Evolutionary conservation across 2,888 invertebrate genomes (phyloP).

Genomic region (Himalopsyche anomala): DNA sequence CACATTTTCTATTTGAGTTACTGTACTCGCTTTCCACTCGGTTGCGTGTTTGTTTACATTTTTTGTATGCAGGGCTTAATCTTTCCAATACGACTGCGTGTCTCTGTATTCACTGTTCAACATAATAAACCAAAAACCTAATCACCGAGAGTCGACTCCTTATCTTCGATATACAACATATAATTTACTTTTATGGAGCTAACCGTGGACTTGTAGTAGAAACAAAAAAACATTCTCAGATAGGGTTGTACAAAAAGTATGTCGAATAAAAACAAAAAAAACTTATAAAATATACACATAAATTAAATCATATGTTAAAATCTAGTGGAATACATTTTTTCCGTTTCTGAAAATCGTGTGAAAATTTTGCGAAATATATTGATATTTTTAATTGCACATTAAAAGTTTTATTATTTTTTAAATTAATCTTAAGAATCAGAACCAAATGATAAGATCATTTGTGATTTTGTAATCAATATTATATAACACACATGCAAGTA

Average conservation of each 20-base stretch:
- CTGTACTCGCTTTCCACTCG: conserved; percentile 32
- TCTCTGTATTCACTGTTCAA: conserved; percentile 54
- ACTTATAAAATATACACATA: conserved; percentile 27
- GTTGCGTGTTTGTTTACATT: conserved; percentile 57
- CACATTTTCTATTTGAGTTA: neutral
- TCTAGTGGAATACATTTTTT: too few species aligned
- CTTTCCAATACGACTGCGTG: conserved; percentile 56
- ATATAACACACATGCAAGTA: too few species aligned
- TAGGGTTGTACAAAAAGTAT: conserved; percentile 52
- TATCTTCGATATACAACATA: conserved; percentile 64
- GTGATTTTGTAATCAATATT: too few species aligned
- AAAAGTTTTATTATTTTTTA: too few species aligned
- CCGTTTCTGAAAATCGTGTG: too few species aligned
- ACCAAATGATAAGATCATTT: too few species aligned
- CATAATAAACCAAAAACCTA: conserved; percentile 62
- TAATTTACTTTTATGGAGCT: conserved; percentile 65
- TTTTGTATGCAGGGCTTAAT: conserved; percentile 51
- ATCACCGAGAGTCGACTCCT: conserved; percentile 62
- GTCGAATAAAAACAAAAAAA: neutral
- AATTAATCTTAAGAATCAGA: too few species aligned
- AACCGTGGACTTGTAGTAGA: conserved; percentile 53
- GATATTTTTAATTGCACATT: too few species aligned
- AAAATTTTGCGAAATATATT: too few species aligned
- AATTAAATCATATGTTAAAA: too few species aligned
- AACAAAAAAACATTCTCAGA: conserved; percentile 46